Percentiles rank a stretch among this genome's conserved stretches.
Evolutionary conservation across 2,888 invertebrate genomes (phyloP).

Genomic region (Drosophila seclusa): DNA sequence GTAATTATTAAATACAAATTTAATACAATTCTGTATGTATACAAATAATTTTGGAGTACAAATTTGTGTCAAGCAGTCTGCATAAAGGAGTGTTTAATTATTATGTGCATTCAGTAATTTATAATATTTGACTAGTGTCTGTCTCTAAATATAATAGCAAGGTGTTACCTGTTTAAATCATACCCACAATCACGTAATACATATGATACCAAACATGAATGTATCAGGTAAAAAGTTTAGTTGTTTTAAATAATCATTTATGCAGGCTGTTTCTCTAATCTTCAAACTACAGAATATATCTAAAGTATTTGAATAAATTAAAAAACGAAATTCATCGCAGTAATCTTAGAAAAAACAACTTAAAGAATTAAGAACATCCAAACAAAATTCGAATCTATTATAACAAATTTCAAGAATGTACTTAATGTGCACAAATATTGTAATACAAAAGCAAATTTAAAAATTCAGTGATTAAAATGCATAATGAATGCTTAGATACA

Average conservation of each 20-base stretch:
- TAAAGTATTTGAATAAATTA: background rate
- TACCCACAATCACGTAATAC: background rate
- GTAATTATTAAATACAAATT: slow-evolving; percentile 1
- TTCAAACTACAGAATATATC: background rate
- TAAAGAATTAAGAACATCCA: slow-evolving; percentile 1
- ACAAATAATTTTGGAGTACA: background rate
- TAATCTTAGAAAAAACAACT: background rate
- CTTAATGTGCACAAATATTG: slow-evolving; percentile 22
- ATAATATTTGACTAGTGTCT: background rate
- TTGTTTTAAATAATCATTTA: background rate
- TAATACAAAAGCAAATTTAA: slow-evolving; percentile 3
- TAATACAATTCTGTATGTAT: background rate
- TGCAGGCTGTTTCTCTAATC: background rate
- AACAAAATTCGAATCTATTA: background rate
- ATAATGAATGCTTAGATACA: slow-evolving; percentile 1
- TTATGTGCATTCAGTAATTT: background rate
- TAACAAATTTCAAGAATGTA: slow-evolving; percentile 10
- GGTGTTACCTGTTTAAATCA: background rate
- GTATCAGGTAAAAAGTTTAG: background rate
- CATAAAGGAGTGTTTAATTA: background rate
- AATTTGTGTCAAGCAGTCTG: background rate
- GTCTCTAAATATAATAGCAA: background rate
- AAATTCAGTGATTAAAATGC: background rate
- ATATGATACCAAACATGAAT: background rate
- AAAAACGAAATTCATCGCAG: background rate